These are phyloP conservation scores for Psittacula derbiana DNA, from an alignment of 2,797 vertebrate genomes.

Conservation along the genomic window DNA sequence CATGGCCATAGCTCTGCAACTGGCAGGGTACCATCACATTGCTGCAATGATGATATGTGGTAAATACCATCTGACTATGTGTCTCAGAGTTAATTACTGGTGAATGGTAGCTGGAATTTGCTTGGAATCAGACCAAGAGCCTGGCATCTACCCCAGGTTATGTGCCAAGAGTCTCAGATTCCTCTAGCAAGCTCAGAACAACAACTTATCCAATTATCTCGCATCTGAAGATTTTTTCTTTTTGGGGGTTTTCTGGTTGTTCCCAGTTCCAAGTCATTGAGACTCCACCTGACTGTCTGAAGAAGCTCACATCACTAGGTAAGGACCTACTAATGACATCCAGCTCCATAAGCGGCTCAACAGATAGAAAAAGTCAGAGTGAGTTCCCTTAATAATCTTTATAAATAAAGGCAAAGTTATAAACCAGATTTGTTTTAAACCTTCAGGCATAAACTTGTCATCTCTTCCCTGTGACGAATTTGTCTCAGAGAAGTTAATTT, in stretches of 20 bases:
- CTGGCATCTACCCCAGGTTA: background rate
- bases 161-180: background rate
- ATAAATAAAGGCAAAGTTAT: background rate
- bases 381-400: background rate
- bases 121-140: background rate
- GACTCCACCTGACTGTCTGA: background rate
- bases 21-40: background rate
- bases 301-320: background rate
- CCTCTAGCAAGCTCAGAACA: background rate
- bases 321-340: background rate
- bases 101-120: background rate
- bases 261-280: background rate
- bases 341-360: background rate
- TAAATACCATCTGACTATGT: background rate
- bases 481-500: background rate
- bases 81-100: background rate
- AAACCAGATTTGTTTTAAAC: background rate
- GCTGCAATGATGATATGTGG: background rate
- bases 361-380: background rate
- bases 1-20: fast-evolving
- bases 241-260: background rate
- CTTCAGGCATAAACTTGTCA: background rate
- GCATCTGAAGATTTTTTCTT: background rate
- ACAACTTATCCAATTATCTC: background rate
- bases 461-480: background rate